Conservation (phyloP, 2,113 vertebrate genomes). For the Boleophthalmus pectinirostris region DNA sequence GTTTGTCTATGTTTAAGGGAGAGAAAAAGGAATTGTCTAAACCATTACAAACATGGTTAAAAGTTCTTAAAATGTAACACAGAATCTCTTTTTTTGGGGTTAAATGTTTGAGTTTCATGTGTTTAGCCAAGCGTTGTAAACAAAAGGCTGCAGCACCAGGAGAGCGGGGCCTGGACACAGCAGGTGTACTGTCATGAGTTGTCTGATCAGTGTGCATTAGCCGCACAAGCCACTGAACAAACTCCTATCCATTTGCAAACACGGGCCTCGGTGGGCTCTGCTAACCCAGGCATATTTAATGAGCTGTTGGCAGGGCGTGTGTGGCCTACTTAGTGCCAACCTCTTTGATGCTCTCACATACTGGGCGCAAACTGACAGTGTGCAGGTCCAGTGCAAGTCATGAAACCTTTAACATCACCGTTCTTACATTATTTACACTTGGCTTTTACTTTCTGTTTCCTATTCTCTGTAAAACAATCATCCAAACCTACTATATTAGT, state of each 20-base stretch:
- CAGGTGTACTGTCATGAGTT: conserved; percentile 8
- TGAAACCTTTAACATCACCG: background rate
- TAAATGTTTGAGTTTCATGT: background rate
- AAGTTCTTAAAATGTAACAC: background rate
- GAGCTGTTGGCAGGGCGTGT: conserved; percentile 36
- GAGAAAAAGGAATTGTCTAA: background rate
- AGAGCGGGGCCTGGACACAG: background rate
- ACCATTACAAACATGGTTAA: background rate
- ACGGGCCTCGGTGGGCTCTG: conserved; percentile 21
- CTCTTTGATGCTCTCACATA: conserved; percentile 46
- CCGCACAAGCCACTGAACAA: conserved; percentile 31
- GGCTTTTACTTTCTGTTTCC: background rate
- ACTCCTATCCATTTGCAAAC: conserved; percentile 32
- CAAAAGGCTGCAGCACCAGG: background rate
- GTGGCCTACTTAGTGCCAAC: conserved; percentile 37
- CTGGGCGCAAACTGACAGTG: conserved; percentile 27
- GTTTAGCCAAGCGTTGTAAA: background rate
- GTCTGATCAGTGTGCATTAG: conserved; percentile 39
- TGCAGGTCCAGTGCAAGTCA: conserved; percentile 18
- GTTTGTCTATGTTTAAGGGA: too few species aligned
- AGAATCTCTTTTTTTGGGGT: background rate
- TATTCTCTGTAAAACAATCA: too few species aligned
- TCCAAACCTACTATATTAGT: too few species aligned
- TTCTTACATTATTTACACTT: background rate
- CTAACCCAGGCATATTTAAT: conserved; percentile 48